phyloP scores from a whole-genome alignment of 2,888 invertebrate species.

The Drosophila niveifrons region DNA sequence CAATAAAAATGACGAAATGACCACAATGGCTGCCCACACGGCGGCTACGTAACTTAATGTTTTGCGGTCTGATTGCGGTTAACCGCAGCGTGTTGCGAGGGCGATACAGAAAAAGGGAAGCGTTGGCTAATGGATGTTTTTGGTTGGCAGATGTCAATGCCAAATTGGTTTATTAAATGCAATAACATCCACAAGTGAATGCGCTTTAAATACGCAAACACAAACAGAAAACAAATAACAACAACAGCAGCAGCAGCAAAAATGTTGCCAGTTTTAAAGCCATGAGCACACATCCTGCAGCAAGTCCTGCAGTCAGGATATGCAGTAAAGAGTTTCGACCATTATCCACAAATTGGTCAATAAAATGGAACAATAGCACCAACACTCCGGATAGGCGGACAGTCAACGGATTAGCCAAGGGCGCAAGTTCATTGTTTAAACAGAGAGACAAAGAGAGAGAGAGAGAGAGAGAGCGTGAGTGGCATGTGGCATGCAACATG shows the following conservation, averaged over 20 bases:
- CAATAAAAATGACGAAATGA: slow-evolving; percentile 65
- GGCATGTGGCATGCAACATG: slow-evolving; percentile 16
- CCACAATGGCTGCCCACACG: slow-evolving; percentile 73
- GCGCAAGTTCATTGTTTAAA: slow-evolving; percentile 16
- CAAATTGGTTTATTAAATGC: slow-evolving; percentile 76
- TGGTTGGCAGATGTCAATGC: slow-evolving; percentile 68
- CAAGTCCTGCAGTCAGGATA: slow-evolving; percentile 9
- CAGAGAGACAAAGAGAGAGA: slow-evolving; percentile 8
- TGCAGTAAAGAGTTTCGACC: slow-evolving; percentile 15
- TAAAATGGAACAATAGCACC: slow-evolving; percentile 19
- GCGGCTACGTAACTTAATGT: slow-evolving; percentile 79
- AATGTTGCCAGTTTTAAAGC: slow-evolving; percentile 40
- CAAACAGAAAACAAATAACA: not conserved
- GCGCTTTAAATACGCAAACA: slow-evolving; percentile 43
- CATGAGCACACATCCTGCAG: slow-evolving; percentile 11
- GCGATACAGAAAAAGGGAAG: not conserved
- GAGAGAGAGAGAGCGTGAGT: slow-evolving; percentile 4
- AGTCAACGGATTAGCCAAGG: slow-evolving; percentile 18
- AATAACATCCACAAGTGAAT: slow-evolving; percentile 32
- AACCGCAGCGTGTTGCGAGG: slow-evolving; percentile 8
- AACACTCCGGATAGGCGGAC: not conserved
- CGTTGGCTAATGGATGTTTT: slow-evolving; percentile 46
- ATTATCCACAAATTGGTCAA: slow-evolving; percentile 30
- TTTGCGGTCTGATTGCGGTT: slow-evolving; percentile 75
- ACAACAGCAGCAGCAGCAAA: not conserved